phyloP scores from a whole-genome alignment of 2,888 invertebrate species.

The Hyposoter didymator region DNA sequence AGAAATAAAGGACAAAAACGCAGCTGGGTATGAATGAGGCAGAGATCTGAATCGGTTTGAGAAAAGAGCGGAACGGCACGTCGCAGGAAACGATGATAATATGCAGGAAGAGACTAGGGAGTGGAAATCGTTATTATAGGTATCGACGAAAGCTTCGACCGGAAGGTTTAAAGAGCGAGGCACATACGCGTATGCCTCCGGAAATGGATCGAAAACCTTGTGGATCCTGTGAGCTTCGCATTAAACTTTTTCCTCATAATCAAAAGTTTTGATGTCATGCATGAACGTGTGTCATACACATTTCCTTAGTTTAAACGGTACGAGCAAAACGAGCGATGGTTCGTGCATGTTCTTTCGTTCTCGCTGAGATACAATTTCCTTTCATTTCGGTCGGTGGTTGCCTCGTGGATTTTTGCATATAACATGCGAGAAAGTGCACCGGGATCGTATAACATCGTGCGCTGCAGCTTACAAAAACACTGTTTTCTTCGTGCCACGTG shows the following conservation, averaged over 20 bases:
- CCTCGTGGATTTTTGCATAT: conserved; percentile 43
- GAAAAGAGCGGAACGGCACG: background rate
- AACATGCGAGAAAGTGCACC: conserved; percentile 3
- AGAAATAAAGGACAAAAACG: background rate
- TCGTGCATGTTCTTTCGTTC: background rate
- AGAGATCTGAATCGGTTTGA: background rate
- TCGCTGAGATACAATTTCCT: conserved; percentile 55
- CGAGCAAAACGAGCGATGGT: conserved; percentile 23
- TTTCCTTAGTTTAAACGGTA: background rate
- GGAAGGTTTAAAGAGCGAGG: background rate
- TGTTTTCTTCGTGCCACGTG: background rate
- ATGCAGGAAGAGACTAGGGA: background rate
- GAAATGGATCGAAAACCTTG: conserved; percentile 40
- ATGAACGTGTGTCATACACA: background rate
- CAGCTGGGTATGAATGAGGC: background rate
- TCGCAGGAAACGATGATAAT: background rate
- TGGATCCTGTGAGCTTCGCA: conserved; percentile 1
- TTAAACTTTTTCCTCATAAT: conserved; percentile 13
- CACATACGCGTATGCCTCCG: conserved; percentile 21
- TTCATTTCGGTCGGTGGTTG: conserved; percentile 50
- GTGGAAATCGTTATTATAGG: background rate
- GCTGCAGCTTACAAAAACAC: conserved; percentile 21
- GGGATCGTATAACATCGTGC: conserved; percentile 29
- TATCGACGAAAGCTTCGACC: conserved; percentile 1
- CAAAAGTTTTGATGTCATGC: background rate